Base-by-base conservation (phyloP, 92 coral and sea anemone genomes). In the Zoanthus sociatus region DNA sequence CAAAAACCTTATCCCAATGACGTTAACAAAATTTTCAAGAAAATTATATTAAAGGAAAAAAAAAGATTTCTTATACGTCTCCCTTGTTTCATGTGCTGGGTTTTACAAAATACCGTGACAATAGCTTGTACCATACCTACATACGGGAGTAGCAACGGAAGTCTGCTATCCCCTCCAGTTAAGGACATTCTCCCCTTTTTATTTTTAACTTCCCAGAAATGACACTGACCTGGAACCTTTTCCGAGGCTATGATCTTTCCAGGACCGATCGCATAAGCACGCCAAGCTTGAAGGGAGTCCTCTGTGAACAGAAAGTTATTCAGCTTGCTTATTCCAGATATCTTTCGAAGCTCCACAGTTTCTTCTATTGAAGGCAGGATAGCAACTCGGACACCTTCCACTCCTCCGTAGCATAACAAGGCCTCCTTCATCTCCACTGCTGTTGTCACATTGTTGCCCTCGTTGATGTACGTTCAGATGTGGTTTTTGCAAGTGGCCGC, bases 401-500 rank as follows among this genome's bases (percentile, higher is more conserved):
- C 84, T 31, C 88, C 92, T 14, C 92, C 88, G 46, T 76, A 73
- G 6, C 85, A 89, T 7, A 89, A 60, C 18, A 89, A n/a, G 20
- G 85, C 91, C 5, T 26, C 71, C 68, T 84, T 70, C 89, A 88
- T 88, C 66, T 88, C 56, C 48, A 26, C 64, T 6, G 91, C 91
- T 31, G 71, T 89, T 6, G 79, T 77, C 17, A 89, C 91, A 46
- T 89, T 48, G 88, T 89, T 72, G 16, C 88, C 91, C 71, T 89
- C 92, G 50, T 89, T 89, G 33, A 89, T 46, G n/a, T 76, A 89
- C 26, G 77, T 76, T 37, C 86, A 79, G 33, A 89, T 83, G 74
- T 83, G 92, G 58, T 68, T 68, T 73, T 84, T 84, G 46, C 88
- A 89, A n/a, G 92, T 84, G 7, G 92, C 89, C 42, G 92, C 73